These are phyloP conservation scores for Morone saxatilis DNA, from an alignment of 2,113 vertebrate genomes.

Conservation along the genomic window DNA sequence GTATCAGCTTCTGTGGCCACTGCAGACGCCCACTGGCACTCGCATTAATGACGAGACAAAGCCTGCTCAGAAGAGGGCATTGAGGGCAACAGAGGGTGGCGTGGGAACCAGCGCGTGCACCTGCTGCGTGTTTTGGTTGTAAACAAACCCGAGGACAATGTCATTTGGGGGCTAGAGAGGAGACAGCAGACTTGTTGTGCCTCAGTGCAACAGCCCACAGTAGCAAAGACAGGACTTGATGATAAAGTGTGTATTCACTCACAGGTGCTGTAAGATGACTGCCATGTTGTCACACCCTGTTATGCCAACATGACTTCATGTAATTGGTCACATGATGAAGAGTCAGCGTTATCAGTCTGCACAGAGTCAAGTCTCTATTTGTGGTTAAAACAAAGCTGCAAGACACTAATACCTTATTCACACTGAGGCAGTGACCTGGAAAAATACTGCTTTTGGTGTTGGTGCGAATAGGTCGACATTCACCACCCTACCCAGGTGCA, in stretches of 20 bases:
- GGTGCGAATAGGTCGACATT: conserved; percentile 9
- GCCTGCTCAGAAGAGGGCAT: conserved; percentile 17
- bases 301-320: conserved; percentile 41
- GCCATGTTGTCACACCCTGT: neutral
- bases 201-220: neutral
- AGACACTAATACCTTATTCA: conserved; percentile 7
- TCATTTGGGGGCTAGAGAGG: conserved; percentile 40
- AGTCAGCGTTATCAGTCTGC: conserved; percentile 44
- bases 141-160: conserved; percentile 62
- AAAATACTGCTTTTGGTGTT: neutral
- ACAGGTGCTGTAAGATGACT: neutral
- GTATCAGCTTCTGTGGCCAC: neutral
- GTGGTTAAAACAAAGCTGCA: conserved; percentile 57
- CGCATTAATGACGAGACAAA: conserved; percentile 38
- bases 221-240: neutral
- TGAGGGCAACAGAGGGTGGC: conserved; percentile 33
- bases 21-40: conserved; percentile 5
- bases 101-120: conserved; percentile 67
- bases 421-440: neutral
- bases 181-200: conserved; percentile 16
- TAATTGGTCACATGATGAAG: conserved; percentile 47
- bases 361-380: conserved; percentile 32
- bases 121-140: conserved; percentile 68
- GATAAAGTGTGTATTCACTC: neutral
- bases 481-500: neutral